A percentile compares a stretch with the other conserved stretches of the same genome.
Conservation (phyloP, 2,888 invertebrate species). For the Tolmerus cingulatus region DNA sequence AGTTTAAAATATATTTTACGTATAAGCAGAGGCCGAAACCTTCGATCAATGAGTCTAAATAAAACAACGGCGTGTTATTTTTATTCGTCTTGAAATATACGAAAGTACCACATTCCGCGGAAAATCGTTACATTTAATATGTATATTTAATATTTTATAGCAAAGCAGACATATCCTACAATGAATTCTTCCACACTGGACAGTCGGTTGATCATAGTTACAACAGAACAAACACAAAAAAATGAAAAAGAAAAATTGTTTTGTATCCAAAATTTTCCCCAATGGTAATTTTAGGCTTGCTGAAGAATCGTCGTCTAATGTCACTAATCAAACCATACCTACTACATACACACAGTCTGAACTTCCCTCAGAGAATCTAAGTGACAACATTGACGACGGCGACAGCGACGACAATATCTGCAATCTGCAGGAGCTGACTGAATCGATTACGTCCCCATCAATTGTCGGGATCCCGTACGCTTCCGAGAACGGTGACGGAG, state of each 20-base stretch:
- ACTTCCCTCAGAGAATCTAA: slow-evolving; percentile 23
- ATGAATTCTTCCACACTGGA: not conserved
- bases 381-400: slow-evolving; percentile 14
- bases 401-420: not conserved
- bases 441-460: not conserved
- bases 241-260: not conserved
- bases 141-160: not conserved
- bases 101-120: not conserved
- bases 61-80: no score
- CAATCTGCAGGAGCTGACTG: not conserved
- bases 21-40: no score
- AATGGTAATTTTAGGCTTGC: slow-evolving; percentile 45
- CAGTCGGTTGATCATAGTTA: not conserved
- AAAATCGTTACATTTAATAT: not conserved
- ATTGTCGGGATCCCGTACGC: not conserved
- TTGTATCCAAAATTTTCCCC: slow-evolving; percentile 2
- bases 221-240: not conserved
- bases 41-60: no score
- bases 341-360: slow-evolving; percentile 28
- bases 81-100: no score
- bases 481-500: not conserved
- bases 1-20: no score
- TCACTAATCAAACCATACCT: slow-evolving; percentile 13
- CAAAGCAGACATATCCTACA: not conserved
- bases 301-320: slow-evolving; percentile 52